A percentile compares a stretch with the other conserved stretches of the same genome.
These are phyloP conservation scores for Alexandromys fortis DNA, from an alignment of 2,113 vertebrate genomes.

Conservation along the genomic window DNA sequence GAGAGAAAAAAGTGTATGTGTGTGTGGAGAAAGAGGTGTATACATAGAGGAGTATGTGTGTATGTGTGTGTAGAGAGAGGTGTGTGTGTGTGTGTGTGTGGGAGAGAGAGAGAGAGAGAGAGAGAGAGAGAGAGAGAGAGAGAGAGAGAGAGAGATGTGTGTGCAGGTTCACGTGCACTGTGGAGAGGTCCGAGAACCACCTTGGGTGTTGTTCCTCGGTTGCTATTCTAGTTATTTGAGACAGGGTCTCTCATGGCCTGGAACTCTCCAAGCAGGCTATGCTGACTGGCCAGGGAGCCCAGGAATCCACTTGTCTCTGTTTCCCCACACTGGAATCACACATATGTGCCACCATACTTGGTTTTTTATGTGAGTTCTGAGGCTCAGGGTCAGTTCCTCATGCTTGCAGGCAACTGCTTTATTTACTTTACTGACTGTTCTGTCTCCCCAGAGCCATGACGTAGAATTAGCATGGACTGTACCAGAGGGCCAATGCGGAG, in stretches of 20 bases:
- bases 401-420: not conserved
- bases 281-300: not conserved
- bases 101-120: too few relatives aligned
- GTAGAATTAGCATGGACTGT: not conserved
- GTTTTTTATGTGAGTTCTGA: not conserved
- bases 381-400: not conserved
- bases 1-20: too few relatives aligned
- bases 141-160: too few relatives aligned
- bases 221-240: not conserved
- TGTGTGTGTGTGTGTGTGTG: too few relatives aligned
- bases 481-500: not conserved
- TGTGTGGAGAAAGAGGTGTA: too few relatives aligned
- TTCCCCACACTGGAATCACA: not conserved
- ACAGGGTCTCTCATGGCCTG: not conserved
- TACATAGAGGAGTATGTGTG: too few relatives aligned
- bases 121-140: too few relatives aligned
- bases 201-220: not conserved
- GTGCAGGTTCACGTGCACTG: not conserved
- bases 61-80: too few relatives aligned
- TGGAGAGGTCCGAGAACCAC: not conserved
- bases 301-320: not conserved
- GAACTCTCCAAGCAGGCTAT: not conserved
- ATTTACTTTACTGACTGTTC: not conserved
- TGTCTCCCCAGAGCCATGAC: not conserved
- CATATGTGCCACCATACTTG: too few relatives aligned